Evolutionary conservation across 1,140 invertebrate species (phyloP).

Genomic region (Probaryconus sp.): DNA sequence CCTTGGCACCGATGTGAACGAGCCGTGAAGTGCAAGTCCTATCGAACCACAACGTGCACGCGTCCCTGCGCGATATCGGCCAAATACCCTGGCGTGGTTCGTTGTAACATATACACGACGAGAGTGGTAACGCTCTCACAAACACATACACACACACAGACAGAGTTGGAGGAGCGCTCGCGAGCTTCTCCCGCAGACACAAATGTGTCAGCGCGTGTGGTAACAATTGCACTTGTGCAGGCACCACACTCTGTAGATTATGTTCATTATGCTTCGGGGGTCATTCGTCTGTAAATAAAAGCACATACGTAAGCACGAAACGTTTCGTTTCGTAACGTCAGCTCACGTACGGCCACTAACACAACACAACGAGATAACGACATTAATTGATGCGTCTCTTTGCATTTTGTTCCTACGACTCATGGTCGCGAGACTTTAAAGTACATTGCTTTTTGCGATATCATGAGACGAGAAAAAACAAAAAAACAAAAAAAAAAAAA

Average conservation of each 20-base stretch:
- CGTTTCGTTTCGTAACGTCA: conserved; percentile 33
- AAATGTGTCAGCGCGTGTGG: conserved; percentile 1
- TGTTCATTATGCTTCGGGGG: conserved; percentile 41
- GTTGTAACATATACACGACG: conserved; percentile 6
- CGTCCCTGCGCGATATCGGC: conserved; percentile 58
- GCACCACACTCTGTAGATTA: conserved; percentile 6
- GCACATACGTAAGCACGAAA: conserved; percentile 26
- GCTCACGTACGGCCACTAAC: conserved; percentile 1
- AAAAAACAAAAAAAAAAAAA: no score
- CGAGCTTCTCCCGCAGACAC: not conserved
- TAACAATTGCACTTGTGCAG: conserved; percentile 21
- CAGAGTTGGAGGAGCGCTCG: no score
- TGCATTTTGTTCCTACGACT: conserved; percentile 1
- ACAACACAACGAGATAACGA: conserved; percentile 30
- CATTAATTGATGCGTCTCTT: conserved; percentile 37
- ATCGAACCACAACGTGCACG: conserved; percentile 52
- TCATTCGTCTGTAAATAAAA: conserved; percentile 61
- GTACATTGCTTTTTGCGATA: no score
- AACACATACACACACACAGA: not conserved
- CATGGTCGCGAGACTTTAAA: conserved; percentile 31
- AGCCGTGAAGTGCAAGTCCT: conserved; percentile 72
- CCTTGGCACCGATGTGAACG: conserved; percentile 76
- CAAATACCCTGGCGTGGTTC: conserved; percentile 52
- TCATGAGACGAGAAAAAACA: no score
- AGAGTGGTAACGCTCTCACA: not conserved